phyloP scores from a whole-genome alignment of 2,888 invertebrate genomes.

The Nomada goodeniana region DNA sequence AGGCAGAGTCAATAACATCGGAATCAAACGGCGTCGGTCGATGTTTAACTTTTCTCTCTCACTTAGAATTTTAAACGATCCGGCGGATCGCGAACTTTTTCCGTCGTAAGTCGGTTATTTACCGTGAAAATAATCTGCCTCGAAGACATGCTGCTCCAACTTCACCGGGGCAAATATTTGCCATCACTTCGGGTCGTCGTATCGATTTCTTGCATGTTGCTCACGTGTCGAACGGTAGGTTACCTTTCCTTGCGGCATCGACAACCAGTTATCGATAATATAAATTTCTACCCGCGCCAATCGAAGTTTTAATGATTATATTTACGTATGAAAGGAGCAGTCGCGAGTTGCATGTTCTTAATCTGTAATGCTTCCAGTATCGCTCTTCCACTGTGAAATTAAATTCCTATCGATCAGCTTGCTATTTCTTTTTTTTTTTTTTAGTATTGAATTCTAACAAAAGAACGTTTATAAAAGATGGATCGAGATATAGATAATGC shows the following conservation, averaged over 20 bases:
- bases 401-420: no score
- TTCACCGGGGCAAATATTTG: constrained; percentile 35
- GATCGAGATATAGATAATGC: no score
- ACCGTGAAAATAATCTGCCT: constrained; percentile 16
- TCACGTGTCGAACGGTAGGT: background rate
- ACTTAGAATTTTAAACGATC: constrained; percentile 27
- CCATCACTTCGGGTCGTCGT: background rate
- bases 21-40: background rate
- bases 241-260: background rate
- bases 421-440: no score
- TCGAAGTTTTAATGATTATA: no score
- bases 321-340: no score
- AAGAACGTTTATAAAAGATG: no score
- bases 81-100: background rate
- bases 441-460: no score
- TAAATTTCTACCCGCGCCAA: no score
- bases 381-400: no score
- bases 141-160: constrained; percentile 3
- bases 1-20: constrained; percentile 8
- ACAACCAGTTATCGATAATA: constrained; percentile 12
- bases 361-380: no score
- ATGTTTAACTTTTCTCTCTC: constrained; percentile 9
- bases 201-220: constrained; percentile 3
- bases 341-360: no score
- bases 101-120: background rate